These are phyloP conservation scores for Apamea anceps DNA, from an alignment of 2,888 invertebrate species.

Conservation along the genomic window DNA sequence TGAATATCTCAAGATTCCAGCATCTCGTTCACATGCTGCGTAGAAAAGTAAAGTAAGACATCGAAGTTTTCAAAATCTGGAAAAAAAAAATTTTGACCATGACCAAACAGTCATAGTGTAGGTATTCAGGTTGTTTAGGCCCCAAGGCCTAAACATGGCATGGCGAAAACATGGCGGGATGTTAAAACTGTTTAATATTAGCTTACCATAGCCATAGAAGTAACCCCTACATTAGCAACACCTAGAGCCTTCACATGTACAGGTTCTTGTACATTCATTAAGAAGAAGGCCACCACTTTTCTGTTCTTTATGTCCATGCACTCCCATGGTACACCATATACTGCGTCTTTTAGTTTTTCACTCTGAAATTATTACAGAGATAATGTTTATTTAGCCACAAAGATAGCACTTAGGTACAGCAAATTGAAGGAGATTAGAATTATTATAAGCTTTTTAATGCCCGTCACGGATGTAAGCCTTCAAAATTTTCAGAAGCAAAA, in stretches of 20 bases:
- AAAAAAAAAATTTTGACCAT: background rate
- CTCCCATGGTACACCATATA: constrained; percentile 75
- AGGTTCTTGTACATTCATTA: constrained; percentile 72
- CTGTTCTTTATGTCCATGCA: constrained; percentile 69
- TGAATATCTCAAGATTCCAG: background rate
- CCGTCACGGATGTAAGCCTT: background rate
- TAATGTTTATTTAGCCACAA: background rate
- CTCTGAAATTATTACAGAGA: constrained; percentile 53
- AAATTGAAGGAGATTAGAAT: background rate
- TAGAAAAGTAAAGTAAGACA: constrained; percentile 46
- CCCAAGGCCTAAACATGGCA: too few species aligned
- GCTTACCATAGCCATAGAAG: constrained; percentile 73
- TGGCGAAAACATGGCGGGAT: background rate
- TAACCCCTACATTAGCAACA: constrained; percentile 71
- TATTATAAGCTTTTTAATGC: background rate
- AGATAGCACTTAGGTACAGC: background rate
- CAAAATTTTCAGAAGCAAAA: background rate
- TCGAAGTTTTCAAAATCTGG: constrained; percentile 44
- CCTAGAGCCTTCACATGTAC: constrained; percentile 72
- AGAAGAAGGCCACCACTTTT: constrained; percentile 65
- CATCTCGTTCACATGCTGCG: constrained; percentile 22
- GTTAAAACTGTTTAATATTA: background rate
- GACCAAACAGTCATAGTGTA: background rate
- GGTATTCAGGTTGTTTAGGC: background rate
- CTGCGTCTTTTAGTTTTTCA: constrained; percentile 67